Base-by-base conservation (phyloP, 2,888 invertebrate species). In the Anarsia innoxiella region DNA sequence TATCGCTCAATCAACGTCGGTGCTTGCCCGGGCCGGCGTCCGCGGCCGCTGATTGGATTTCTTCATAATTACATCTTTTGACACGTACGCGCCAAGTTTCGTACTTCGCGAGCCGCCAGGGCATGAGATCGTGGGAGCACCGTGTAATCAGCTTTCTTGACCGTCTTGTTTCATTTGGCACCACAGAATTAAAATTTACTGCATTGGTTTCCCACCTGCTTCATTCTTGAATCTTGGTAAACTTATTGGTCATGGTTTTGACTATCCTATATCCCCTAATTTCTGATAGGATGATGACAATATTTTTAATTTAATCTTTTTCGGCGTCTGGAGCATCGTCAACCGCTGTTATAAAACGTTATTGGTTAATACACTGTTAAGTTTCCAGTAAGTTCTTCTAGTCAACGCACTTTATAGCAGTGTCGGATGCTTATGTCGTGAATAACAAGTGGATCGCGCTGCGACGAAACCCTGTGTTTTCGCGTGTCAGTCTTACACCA, bases 1-100 rank as follows among this genome's bases (percentile, higher is more conserved):
- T 79, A 83, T 82, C 83, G 76, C 71, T 77, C 73, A 74, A 75
- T 75, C 76, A 76, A 72, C 67, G 72, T 74, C 72, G 61, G 48
- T 56, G 59, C 56, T 55, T 63, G 71, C 69, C 66, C 70, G 66
- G 66, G 68, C 66, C 59, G 64, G 66, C 69, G 53, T 46, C 52
- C 49, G 66, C 66, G 61, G 56, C 61, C 65, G 72, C 69, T 84
- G 83, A 84, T 84, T 84, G 83, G 79, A 77, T 84, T 83, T 79
- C 79, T 78, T 82, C 78, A 78, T 83, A 84, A 84, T 84, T 84
- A 84, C 80, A 79, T 82, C 78, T 83, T 84, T 83, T 83, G 83
- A 84, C 83, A 78, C 71, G 80, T 78, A 75, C 70, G 75, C 74
- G 80, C 75, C 74, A 83, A 79, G 82, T 77, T 82, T 82, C 75